These are phyloP conservation scores for Actenoides lindsayi DNA, from an alignment of 2,113 vertebrate genomes.

Conservation along the genomic window DNA sequence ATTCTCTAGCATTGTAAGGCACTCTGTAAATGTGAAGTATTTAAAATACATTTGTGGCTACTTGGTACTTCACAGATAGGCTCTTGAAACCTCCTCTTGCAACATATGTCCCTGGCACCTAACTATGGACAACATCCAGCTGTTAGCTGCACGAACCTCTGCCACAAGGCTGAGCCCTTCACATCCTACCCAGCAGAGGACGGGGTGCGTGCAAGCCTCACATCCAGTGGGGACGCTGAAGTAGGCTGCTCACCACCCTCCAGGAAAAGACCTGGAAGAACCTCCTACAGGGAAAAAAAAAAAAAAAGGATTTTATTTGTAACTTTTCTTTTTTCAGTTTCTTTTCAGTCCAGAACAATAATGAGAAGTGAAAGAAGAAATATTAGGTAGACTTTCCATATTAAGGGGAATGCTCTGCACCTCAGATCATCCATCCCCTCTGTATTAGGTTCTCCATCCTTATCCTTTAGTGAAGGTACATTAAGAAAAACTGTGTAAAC, in stretches of 20 bases:
- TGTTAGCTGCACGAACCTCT: neutral
- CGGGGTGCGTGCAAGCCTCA: neutral
- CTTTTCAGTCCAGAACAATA: neutral
- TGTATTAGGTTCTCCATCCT: neutral
- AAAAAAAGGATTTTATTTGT: neutral
- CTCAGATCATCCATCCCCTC: neutral
- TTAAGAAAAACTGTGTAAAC: neutral
- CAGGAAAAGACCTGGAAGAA: neutral
- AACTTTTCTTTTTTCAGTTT: neutral
- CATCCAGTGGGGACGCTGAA: neutral
- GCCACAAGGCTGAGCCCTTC: neutral
- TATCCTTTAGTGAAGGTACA: neutral
- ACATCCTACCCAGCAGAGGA: neutral
- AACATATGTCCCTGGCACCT: neutral
- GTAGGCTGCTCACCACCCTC: neutral
- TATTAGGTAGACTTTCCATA: neutral
- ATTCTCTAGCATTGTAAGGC: neutral
- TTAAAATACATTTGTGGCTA: neutral
- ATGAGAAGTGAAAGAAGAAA: neutral
- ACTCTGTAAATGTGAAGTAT: neutral
- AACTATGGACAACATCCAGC: neutral
- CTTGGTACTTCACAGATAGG: neutral
- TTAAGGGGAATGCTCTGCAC: neutral
- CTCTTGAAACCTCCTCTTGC: neutral
- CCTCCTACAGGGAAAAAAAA: neutral